Evolutionary conservation across 2,113 vertebrate species (phyloP), one percentile per base, ranked within the genome.

Genomic region (Pseudolaguvia tuberculata): DNA sequence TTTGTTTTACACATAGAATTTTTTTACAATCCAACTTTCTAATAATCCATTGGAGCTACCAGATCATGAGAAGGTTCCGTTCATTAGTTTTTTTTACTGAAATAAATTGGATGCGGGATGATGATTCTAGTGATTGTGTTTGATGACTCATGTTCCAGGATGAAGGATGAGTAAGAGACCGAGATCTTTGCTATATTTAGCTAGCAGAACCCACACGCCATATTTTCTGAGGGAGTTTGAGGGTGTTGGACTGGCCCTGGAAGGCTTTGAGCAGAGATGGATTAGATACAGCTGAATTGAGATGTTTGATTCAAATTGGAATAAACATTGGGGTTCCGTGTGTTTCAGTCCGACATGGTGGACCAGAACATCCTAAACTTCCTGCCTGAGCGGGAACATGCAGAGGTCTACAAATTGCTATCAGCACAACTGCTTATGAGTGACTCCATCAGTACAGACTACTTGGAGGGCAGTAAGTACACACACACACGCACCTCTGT

Each of bases 331-430:
- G 79, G 79, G 55, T 87, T n/a, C 84, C 73, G 90, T 89, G 91
- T 93, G 86, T 88, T 90, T 88, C 91, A 99, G 97, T 90, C 91
- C 92, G 93, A 95, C 88, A 89, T 98, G 90, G 89, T 95, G 89
- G 94, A 96, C 88, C 94, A 93, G 91, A 94, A 91, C 86, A 94
- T 99, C 89, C 88, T 97, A 80, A 95, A 92, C 88, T 92, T 98
- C 84, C 90, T 99, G 76, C 94, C 92, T 67, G 95, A 98, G 79
- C 85, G 88, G 71, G 95, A 99, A 83, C 97, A 96, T 69, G 89
- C 84, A 0, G 92, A 95, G 78, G 92, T 99, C 42, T 93, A 92
- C 85, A 91, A 91, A 85, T 91, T 95, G 72, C 92, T 98, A 78
- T 90, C 90, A 56, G 86, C 95, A 59, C 91, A 86, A 17, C 79